phyloP scores from a whole-genome alignment of 2,113 vertebrate genomes.

The Ramphastos sulfuratus region DNA sequence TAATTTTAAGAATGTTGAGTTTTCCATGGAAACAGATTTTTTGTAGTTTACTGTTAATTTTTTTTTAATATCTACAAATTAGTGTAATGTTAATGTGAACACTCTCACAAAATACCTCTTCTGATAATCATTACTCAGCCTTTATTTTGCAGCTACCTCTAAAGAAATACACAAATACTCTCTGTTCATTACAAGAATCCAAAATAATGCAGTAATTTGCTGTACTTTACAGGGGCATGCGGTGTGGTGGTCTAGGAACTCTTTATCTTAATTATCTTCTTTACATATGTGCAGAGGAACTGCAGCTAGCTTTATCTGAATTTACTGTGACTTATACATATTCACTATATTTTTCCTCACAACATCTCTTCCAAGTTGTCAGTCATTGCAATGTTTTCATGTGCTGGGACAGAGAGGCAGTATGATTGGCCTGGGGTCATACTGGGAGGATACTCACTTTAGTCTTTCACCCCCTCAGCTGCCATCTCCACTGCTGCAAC shows the following conservation, averaged over 20 bases:
- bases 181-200: background rate
- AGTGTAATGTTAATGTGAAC: accelerated
- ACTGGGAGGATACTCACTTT: background rate
- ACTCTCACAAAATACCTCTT: background rate
- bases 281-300: background rate
- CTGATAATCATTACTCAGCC: background rate
- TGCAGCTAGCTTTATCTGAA: background rate
- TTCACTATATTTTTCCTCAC: background rate
- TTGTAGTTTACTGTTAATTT: background rate
- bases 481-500: background rate
- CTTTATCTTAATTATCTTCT: background rate
- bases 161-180: background rate
- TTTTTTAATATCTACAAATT: background rate
- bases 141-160: background rate
- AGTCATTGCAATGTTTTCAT: background rate
- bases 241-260: background rate
- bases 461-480: background rate
- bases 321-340: accelerated
- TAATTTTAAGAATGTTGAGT: background rate
- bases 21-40: background rate
- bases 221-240: accelerated
- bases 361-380: background rate
- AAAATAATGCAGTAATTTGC: background rate
- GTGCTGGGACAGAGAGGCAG: background rate
- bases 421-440: background rate